Base-by-base conservation (phyloP, 1,140 invertebrate genomes). In the Episyrphus balteatus region DNA sequence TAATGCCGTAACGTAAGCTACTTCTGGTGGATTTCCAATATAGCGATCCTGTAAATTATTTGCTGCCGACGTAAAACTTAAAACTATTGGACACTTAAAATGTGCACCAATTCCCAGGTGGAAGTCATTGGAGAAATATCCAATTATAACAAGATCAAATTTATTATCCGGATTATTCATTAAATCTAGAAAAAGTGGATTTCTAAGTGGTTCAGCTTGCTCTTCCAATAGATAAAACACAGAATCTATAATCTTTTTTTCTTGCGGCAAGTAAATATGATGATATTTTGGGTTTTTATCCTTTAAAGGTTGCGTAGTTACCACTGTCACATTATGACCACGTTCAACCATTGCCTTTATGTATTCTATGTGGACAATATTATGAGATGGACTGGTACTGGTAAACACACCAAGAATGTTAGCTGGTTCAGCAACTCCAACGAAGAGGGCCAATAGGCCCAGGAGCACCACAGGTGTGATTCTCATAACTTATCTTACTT, bases 391-490 rank as follows among this genome's bases (percentile, higher is more conserved):
- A 30, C 59, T 66, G 50, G 58, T 55, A n/a, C 61, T 66, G 38
- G 61, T 61, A 32, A 66, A 66, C 7, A 66, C 56, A 14, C 62
- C 63, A 48, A 66, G 38, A n/a, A 66, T 62, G 37, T 66, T 62
- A 8, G 62, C 51, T 5, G 21, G 3, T 26, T 26, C 21, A 26
- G 3, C 21, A 5, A 8, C 21, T 8, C 21, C 21, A 26, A 26
- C 21, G 21, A 5, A 26, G 3, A 26, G 8, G 21, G 21, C 21
- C 21, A 26, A 26, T 5, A 26, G 21, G 21, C 21, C 21, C 3
- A 26, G 21, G 8, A 26, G 21, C 21, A 8, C 21, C 3, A 26
- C 21, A 26, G 21, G 3, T 8, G 8, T n/a, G n/a, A n/a, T n/a
- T n/a, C n/a, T 8, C 21, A 8, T 26, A 8, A 26, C 21, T 26